Evolutionary conservation across 1,140 invertebrate species (phyloP).

Genomic region (Ostrea denselamellosa): DNA sequence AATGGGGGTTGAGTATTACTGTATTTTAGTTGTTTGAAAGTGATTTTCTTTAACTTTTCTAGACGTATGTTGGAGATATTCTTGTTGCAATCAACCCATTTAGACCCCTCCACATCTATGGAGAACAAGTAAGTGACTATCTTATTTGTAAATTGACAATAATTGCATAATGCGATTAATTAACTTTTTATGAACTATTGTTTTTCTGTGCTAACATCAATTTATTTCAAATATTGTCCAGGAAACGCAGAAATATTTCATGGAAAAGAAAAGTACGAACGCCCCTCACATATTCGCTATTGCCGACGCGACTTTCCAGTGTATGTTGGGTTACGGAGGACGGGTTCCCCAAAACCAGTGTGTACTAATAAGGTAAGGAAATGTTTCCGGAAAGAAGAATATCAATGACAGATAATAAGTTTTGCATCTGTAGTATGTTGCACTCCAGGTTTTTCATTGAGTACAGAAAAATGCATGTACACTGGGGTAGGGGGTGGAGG

Average conservation of each 20-base stretch:
- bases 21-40: too few species aligned
- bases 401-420: too few species aligned
- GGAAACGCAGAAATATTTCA: conserved; percentile 63
- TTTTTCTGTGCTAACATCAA: neutral
- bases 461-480: too few species aligned
- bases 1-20: too few species aligned
- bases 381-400: too few species aligned
- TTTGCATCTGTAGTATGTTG: too few species aligned
- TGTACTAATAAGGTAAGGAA: conserved; percentile 72
- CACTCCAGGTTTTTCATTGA: too few species aligned
- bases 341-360: conserved; percentile 69
- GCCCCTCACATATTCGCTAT: conserved; percentile 93
- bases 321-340: conserved; percentile 89
- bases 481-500: too few species aligned
- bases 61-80: conserved; percentile 92
- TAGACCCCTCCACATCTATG: conserved; percentile 87
- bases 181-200: neutral
- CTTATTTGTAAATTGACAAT: neutral
- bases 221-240: neutral
- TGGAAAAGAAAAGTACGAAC: conserved; percentile 78
- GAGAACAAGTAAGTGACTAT: conserved; percentile 81
- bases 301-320: conserved; percentile 88
- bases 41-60: conserved; percentile 51
- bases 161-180: neutral
- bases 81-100: conserved; percentile 92